Base-by-base conservation (phyloP, 64 coral and sea anemone genomes). In the Pocillopora damicornis region DNA sequence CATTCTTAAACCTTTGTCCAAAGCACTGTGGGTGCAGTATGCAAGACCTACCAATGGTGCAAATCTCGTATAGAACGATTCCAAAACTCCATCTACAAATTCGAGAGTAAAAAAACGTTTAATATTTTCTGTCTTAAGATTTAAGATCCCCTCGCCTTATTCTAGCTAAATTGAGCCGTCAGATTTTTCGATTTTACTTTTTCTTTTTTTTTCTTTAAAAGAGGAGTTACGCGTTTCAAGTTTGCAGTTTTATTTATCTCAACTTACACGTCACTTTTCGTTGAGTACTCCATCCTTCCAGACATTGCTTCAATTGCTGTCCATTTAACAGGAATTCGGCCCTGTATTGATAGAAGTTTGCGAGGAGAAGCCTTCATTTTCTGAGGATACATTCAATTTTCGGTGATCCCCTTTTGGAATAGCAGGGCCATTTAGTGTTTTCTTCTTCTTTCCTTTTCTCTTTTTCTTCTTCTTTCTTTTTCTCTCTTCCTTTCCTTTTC, bases 231-330 rank as follows among this genome's bases (percentile, higher is more conserved):
- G 42, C 42, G 42, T 51, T 51, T 51, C 42, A 51, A 51, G 42
- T 51, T 51, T 51, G 2, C 7, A 7, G 0, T 51, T 51, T 38
- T 2, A 34, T 30, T 38, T 8, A 77, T 57, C 16, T 56, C 15
- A 81, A 81, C 80, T 9, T 67, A 83, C 80, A 83, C 80, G 45
- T 83, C 80, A 26, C 80, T 83, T 22, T 83, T 63, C 2, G 61
- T 83, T 15, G 80, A 83, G 62, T 83, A 83, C 12, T 83, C 66
- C 80, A 83, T 83, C 36, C 30, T 18, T 37, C 80, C 80, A 51
- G 80, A 66, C 34, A 83, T 83, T 67, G 80, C 80, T 67, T 83
- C 80, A 45, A 83, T 42, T 83, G 80, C 80, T 12, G 80, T 83
- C 80, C 80, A 83, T 37, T 83, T 83, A 14, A 83, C 80, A 5